Conservation (phyloP, 1,140 invertebrate genomes). For the Phortica variegata region DNA sequence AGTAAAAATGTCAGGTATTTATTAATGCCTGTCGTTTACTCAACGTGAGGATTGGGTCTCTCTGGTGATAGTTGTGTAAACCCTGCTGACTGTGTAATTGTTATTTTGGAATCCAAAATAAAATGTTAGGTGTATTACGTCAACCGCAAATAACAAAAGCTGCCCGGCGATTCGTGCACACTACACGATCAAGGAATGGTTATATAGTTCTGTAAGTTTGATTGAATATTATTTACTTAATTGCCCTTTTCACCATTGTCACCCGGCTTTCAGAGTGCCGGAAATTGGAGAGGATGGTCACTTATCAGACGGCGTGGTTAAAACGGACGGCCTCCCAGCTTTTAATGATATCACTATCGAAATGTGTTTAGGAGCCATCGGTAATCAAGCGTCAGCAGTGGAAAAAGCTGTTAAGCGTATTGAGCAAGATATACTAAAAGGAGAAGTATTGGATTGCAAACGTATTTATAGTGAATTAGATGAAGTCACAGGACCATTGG, state of each 20-base stretch:
- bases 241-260: not conserved
- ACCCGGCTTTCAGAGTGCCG: conserved; percentile 68
- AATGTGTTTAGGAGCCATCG: conserved; percentile 78
- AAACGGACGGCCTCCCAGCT: conserved; percentile 72
- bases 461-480: conserved; percentile 80
- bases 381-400: conserved; percentile 78
- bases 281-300: conserved; percentile 82
- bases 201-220: conserved; percentile 51
- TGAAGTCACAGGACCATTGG: conserved; percentile 68
- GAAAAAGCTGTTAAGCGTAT: conserved; percentile 70
- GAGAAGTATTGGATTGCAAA: conserved; percentile 61
- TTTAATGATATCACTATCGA: conserved; percentile 80
- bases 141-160: conserved; percentile 17
- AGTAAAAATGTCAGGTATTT: too few relatives aligned
- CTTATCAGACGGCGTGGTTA: conserved; percentile 73
- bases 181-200: conserved; percentile 27
- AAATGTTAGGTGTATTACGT: conserved; percentile 42
- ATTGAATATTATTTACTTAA: not conserved
- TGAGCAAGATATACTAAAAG: conserved; percentile 35
- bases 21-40: too few relatives aligned
- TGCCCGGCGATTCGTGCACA: conserved; percentile 31
- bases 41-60: too few relatives aligned
- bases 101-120: conserved; percentile 3
- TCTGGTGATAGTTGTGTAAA: conserved; percentile 43
- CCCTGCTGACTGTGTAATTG: conserved; percentile 16